Evolutionary conservation across 2,797 vertebrate species (phyloP), one percentile per base, ranked within the genome.

Genomic region (Poecile montanus): DNA sequence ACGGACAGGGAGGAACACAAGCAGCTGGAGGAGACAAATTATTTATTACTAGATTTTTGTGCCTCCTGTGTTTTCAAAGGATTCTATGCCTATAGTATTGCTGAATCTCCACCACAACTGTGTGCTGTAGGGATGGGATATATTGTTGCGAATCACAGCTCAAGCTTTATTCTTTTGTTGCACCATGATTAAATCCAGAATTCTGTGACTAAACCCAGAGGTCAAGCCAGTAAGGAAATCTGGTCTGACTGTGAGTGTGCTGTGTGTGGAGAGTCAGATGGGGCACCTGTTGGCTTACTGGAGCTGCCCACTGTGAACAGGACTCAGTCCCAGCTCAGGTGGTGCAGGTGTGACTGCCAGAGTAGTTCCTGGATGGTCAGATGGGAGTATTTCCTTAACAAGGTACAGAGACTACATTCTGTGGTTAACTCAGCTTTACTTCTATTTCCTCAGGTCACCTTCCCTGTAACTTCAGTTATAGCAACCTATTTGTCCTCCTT

Each of bases 311-410:
- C 18, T 53, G 25, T 58, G 51, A 58, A 71, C n/a, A n/a, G 51
- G 11, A 51, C 51, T 45, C 0, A 0, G 38, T 53, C 45, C 17
- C 38, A 40, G 34, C 34, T 72, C 30, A 32, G 17, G 13, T 53
- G 45, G 23, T 30, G 51, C 3, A 25, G 18, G 16, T 32, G 34
- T 27, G 34, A 53, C 38, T 72, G 26, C 47, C 38, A 27, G 22
- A 77, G 13, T 47, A 58, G 29, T 29, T 77, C 21, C 51, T 34
- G 65, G 12, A 47, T 65, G 29, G 40, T 20, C 30, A 53, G 9
- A 60, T 51, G 48, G 22, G 40, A 60, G 17, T 40, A 45, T 36
- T 84, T 72, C 40, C 45, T 42, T 72, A 60, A 27, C 2, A 40
- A 58, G 47, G 29, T 34, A 78, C 38, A 81, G 38, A 61, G 30